phyloP scores from a whole-genome alignment of 2,797 vertebrate genomes.

The Gymnothorax javanicus region DNA sequence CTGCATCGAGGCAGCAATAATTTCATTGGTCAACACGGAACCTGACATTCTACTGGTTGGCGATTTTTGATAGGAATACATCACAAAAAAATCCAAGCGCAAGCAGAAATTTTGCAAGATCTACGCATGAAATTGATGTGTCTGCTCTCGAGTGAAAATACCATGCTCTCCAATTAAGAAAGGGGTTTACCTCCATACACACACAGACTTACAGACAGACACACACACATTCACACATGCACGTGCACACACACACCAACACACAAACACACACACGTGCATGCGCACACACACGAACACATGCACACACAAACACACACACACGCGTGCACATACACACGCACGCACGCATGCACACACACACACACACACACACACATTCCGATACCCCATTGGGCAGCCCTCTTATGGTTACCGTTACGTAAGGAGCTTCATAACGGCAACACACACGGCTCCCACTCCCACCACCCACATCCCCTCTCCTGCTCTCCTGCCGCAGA shows the following conservation, averaged over 20 bases:
- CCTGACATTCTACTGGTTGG: too few relatives aligned
- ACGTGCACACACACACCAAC: constrained; percentile 16
- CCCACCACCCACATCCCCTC: background rate
- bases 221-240: too few relatives aligned
- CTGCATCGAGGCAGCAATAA: too few relatives aligned
- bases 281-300: too few relatives aligned
- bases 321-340: background rate
- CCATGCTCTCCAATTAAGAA: too few relatives aligned
- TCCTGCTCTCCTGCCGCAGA: background rate
- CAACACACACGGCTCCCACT: background rate
- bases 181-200: too few relatives aligned
- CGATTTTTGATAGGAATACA: too few relatives aligned
- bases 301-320: background rate
- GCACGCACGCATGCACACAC: background rate
- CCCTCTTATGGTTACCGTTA: background rate
- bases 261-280: constrained; percentile 34
- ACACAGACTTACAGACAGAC: background rate
- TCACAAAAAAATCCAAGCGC: too few relatives aligned
- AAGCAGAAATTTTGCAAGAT: too few relatives aligned
- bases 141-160: too few relatives aligned
- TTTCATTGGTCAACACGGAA: too few relatives aligned
- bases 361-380: constrained; percentile 31
- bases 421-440: background rate
- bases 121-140: too few relatives aligned
- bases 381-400: background rate